Base-by-base conservation (phyloP, 2,113 vertebrate genomes). In the Otocyon megalotis region DNA sequence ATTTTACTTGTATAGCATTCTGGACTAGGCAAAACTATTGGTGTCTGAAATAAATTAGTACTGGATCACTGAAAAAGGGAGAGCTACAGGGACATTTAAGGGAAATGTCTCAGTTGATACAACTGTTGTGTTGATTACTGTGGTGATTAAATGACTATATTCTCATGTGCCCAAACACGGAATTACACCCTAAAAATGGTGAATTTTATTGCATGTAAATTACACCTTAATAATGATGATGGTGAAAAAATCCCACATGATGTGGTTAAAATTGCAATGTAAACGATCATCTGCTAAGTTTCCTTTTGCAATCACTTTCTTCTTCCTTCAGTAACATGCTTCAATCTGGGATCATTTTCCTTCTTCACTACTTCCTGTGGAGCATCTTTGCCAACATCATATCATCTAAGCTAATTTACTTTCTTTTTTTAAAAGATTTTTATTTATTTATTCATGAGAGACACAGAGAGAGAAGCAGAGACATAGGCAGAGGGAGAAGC, bases 381-480 rank as follows among this genome's bases (percentile, higher is more conserved):
- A 76, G 0, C 2, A 12, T 1, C 0, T 32, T 6, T 48, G 28
- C 2, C 67, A 71, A 11, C 0, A 32, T 85, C 24, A 79, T 7
- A 20, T 87, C 26, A 22, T 53, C 26, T 43, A 50, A 30, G 24
- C 48, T 63, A 69, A 54, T 87, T 60, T 8, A 76, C 5, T 26
- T 81, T 86, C 3, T 35, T 77, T 94, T 67, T 10, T 43, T 43
- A 43, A 43, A 43, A 43, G 43, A 43, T 43, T 43, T 43, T 43
- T 43, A 43, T 43, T 1, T 43, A 43, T 43, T 43, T 43, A 43
- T 43, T 43, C 43, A 43, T 43, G 43, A 43, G 43, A 43, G 43
- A 43, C 43, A 43, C 43, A 43, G 5, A 43, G 43, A 43, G 43
- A 43, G 43, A 43, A 43, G 43, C 43, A 43, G 43, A 43, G 43